phyloP scores from a whole-genome alignment of 2,888 invertebrate genomes.

The Scrobipalpa costella region DNA sequence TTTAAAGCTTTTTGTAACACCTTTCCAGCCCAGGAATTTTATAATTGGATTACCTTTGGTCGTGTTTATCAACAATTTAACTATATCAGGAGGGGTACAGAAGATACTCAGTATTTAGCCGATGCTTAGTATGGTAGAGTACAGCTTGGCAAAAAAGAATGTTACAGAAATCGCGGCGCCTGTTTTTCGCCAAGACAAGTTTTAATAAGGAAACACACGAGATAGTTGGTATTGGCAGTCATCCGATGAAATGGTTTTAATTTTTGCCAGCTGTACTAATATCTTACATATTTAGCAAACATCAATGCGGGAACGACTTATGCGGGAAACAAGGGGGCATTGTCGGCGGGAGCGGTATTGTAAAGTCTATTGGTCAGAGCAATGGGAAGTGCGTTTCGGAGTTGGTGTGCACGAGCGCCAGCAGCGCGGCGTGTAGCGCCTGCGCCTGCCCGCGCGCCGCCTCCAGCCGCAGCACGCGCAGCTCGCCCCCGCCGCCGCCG shows the following conservation, averaged over 20 bases:
- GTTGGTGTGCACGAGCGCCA: constrained; percentile 55
- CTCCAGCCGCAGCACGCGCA: constrained; percentile 49
- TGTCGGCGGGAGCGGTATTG: background rate
- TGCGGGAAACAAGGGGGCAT: background rate
- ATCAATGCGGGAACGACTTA: background rate
- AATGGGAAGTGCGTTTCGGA: constrained; percentile 55
- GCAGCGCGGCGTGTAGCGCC: constrained; percentile 57
- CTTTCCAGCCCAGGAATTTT: background rate
- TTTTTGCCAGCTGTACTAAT: too few species aligned
- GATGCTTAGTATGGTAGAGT: too few species aligned
- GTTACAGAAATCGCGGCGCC: too few species aligned
- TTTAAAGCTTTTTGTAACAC: background rate
- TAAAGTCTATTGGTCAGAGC: constrained; percentile 38
- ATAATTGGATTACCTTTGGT: too few species aligned
- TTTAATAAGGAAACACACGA: too few species aligned
- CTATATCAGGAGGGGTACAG: too few species aligned
- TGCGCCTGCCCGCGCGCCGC: constrained; percentile 46
- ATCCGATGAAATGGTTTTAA: too few species aligned
- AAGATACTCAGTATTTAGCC: too few species aligned
- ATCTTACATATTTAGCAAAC: background rate
- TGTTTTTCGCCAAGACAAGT: too few species aligned
- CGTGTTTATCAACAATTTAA: too few species aligned
- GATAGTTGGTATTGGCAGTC: too few species aligned
- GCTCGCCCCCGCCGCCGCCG: constrained; percentile 29
- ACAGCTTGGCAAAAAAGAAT: too few species aligned